Evolutionary conservation across 2,888 invertebrate species (phyloP).

Genomic region (Panorpa germanica): DNA sequence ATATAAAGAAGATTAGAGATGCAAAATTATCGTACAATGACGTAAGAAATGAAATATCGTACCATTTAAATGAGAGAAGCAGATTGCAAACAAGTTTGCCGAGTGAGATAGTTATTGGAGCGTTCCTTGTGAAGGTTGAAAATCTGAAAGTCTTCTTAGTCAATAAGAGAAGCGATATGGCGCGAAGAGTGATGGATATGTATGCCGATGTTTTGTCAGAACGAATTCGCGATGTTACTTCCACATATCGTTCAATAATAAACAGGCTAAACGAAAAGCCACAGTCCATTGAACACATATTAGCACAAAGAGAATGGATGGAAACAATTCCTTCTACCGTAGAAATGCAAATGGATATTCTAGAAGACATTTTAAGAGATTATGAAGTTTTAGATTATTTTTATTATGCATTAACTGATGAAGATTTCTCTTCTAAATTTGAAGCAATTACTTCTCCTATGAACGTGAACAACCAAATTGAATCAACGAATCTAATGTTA

Average conservation of each 20-base stretch:
- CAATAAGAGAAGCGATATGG: slow-evolving; percentile 49
- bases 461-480: slow-evolving; percentile 40
- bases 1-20: slow-evolving; percentile 27
- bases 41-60: slow-evolving; percentile 50
- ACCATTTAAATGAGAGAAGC: slow-evolving; percentile 42
- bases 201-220: slow-evolving; percentile 47
- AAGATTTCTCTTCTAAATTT: slow-evolving; percentile 67
- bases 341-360: no score
- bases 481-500: slow-evolving; percentile 39
- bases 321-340: slow-evolving; percentile 28
- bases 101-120: slow-evolving; percentile 52
- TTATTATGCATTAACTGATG: slow-evolving; percentile 50
- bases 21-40: slow-evolving; percentile 47
- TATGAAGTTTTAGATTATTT: slow-evolving; percentile 72
- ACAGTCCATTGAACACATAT: slow-evolving; percentile 60
- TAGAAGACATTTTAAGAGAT: slow-evolving; percentile 39
- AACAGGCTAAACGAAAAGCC: slow-evolving; percentile 50
- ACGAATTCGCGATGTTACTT: slow-evolving; percentile 40
- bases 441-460: slow-evolving; percentile 57
- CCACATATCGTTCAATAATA: slow-evolving; percentile 34
- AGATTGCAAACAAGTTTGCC: slow-evolving; percentile 51
- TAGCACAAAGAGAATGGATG: slow-evolving; percentile 56
- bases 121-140: slow-evolving; percentile 51
- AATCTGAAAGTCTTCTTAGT: slow-evolving; percentile 44
- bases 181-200: slow-evolving; percentile 45